phyloP scores from a whole-genome alignment of 2,888 invertebrate genomes.

The Eristalis intricaria region DNA sequence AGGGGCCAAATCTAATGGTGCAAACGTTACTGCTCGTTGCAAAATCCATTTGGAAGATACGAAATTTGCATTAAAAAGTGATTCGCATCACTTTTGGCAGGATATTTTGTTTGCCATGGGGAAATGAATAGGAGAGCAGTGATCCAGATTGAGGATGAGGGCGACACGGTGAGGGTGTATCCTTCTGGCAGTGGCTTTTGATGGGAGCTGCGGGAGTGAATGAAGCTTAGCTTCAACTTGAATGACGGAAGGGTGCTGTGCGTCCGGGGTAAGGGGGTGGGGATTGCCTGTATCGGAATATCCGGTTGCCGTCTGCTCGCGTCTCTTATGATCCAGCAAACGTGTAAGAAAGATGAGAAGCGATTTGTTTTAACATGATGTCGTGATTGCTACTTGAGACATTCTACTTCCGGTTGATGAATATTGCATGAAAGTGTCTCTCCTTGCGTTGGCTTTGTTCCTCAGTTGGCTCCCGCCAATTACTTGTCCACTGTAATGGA shows the following conservation, averaged over 20 bases:
- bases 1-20: slow-evolving; percentile 29
- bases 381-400: slow-evolving; percentile 59
- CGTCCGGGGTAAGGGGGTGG: background rate
- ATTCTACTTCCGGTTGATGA: slow-evolving; percentile 56
- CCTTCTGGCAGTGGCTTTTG: slow-evolving; percentile 24
- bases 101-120: slow-evolving; percentile 33
- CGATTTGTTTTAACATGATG: slow-evolving; percentile 60
- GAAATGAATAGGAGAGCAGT: slow-evolving; percentile 13
- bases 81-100: slow-evolving; percentile 46
- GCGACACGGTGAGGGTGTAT: no score
- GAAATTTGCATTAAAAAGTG: slow-evolving; percentile 46
- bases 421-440: slow-evolving; percentile 49
- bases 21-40: slow-evolving; percentile 39
- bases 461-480: slow-evolving; percentile 32
- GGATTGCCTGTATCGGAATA: slow-evolving; percentile 5
- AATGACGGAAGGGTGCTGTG: background rate
- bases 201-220: slow-evolving; percentile 6
- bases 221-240: background rate
- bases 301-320: slow-evolving; percentile 30
- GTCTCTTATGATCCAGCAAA: slow-evolving; percentile 24
- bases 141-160: background rate
- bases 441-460: slow-evolving; percentile 4
- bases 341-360: slow-evolving; percentile 51
- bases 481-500: slow-evolving; percentile 23
- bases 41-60: slow-evolving; percentile 44